Evolutionary conservation across 1,140 invertebrate genomes (phyloP).

Genomic region (Drosophila obscura): DNA sequence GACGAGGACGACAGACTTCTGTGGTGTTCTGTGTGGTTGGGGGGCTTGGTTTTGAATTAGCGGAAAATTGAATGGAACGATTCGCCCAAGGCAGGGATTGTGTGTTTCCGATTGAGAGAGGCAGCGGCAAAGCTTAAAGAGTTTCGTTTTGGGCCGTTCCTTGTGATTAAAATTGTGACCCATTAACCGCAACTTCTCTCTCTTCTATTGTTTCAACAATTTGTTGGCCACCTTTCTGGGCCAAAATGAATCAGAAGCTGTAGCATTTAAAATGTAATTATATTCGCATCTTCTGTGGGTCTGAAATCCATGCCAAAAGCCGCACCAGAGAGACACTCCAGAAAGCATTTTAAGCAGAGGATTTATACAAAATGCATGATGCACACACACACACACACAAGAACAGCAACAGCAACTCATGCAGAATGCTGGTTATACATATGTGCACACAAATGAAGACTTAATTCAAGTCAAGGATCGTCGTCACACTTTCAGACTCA

Average conservation of each 20-base stretch:
- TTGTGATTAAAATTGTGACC: too few species aligned
- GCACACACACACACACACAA: too few species aligned
- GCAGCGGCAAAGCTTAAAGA: not conserved
- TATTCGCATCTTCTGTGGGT: conserved; percentile 27
- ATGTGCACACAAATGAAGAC: conserved; percentile 17
- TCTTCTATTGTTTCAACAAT: too few species aligned
- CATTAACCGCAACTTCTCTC: too few species aligned
- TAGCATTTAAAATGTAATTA: conserved; percentile 49
- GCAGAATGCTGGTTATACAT: not conserved
- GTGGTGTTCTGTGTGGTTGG: conserved; percentile 6
- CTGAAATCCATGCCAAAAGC: conserved; percentile 29
- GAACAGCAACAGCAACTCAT: conserved; percentile 1
- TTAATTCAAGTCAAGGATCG: conserved; percentile 23
- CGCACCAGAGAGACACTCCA: conserved; percentile 38
- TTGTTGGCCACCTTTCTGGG: conserved; percentile 5
- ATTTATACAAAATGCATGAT: conserved; percentile 57
- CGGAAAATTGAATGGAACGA: conserved; percentile 61
- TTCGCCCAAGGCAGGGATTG: not conserved
- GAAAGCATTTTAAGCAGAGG: conserved; percentile 56
- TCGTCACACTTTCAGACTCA: too few species aligned
- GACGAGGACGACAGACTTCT: conserved; percentile 19
- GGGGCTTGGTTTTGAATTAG: conserved; percentile 46
- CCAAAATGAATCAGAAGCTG: conserved; percentile 11
- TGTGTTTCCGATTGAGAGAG: not conserved
- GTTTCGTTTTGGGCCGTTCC: too few species aligned